Evolutionary conservation across 2,797 vertebrate species (phyloP).

Genomic region (Apodemus agrarius): DNA sequence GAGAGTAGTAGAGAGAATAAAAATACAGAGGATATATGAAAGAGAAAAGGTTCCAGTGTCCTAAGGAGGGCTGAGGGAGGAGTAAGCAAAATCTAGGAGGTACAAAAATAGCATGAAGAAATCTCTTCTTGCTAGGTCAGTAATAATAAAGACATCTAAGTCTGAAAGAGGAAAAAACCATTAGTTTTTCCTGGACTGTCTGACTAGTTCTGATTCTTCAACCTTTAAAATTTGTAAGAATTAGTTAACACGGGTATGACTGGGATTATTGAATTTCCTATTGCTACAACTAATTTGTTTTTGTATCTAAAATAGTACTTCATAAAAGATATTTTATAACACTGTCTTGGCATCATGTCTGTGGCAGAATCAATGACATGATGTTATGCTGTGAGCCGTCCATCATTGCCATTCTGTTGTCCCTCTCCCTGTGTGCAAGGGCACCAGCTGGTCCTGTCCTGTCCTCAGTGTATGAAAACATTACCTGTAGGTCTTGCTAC

Average conservation of each 20-base stretch:
- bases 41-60: background rate
- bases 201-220: background rate
- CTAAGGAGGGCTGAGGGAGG: background rate
- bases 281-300: background rate
- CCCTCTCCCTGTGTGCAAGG: background rate
- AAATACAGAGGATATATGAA: background rate
- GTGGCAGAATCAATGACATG: background rate
- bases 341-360: background rate
- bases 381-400: background rate
- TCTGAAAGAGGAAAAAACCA: background rate
- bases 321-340: background rate
- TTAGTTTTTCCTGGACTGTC: background rate
- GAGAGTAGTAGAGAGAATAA: background rate
- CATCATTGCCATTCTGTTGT: background rate
- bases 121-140: background rate
- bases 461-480: background rate
- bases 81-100: background rate
- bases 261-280: background rate
- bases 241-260: background rate
- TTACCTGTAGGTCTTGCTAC: background rate
- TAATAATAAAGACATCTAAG: background rate
- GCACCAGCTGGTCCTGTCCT: background rate
- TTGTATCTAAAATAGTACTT: constrained; percentile 12
- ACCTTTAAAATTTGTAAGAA: background rate
- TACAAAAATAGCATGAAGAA: background rate